Percentiles rank a stretch among this genome's conserved stretches.
Conservation (phyloP, 2,888 invertebrate species). For the Pilophorus perplexus region DNA sequence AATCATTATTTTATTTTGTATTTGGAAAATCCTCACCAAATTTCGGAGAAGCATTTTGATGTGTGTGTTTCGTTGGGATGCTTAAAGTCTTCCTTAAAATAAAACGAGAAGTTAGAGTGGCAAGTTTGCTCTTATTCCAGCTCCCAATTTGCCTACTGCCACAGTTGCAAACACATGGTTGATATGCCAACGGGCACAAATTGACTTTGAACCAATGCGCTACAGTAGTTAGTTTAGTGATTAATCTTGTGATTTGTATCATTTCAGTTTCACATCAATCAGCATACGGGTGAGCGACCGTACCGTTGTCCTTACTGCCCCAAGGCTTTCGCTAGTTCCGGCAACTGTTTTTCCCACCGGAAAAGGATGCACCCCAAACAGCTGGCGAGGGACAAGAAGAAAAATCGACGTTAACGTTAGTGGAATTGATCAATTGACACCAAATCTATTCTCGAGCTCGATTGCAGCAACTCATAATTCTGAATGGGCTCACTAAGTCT, state of each 20-base stretch:
- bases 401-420: slow-evolving; percentile 4
- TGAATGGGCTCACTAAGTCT: neutral
- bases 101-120: no score
- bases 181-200: no score
- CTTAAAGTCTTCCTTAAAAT: no score
- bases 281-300: slow-evolving; percentile 70
- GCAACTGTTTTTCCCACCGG: slow-evolving; percentile 71
- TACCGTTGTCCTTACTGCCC: slow-evolving; percentile 73
- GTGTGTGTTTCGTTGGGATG: no score
- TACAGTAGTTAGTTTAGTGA: neutral
- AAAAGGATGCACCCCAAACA: slow-evolving; percentile 68
- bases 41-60: no score
- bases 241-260: neutral
- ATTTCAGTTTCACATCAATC: slow-evolving; percentile 69
- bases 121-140: no score
- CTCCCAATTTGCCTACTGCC: no score
- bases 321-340: slow-evolving; percentile 68
- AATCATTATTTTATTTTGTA: no score
- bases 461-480: neutral
- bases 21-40: no score
- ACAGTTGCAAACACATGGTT: no score
- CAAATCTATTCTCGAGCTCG: neutral
- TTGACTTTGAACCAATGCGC: no score
- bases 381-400: slow-evolving; percentile 57
- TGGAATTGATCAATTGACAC: neutral